phyloP scores from a whole-genome alignment of 2,113 vertebrate species.

The Panurus biarmicus region DNA sequence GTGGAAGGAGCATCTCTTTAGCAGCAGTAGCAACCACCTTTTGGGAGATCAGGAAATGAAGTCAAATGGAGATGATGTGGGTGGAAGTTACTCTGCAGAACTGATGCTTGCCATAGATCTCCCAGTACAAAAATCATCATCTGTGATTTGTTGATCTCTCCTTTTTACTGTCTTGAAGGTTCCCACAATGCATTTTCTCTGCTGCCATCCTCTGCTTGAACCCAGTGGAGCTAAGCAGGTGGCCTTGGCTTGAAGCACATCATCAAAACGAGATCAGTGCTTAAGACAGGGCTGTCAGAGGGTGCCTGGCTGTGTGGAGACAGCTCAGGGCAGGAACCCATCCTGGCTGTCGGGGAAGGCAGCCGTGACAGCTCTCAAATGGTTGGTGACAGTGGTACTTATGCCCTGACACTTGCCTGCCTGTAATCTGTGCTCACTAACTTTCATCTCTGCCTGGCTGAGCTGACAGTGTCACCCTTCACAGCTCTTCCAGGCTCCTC shows the following conservation, averaged over 20 bases:
- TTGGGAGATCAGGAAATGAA: background rate
- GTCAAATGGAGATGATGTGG: background rate
- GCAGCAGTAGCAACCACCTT: background rate
- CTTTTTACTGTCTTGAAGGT: background rate
- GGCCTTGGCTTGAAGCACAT: background rate
- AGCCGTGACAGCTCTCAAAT: background rate
- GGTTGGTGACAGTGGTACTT: background rate
- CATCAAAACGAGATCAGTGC: background rate
- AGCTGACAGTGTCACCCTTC: background rate
- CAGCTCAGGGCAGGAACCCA: slow-evolving; percentile 56
- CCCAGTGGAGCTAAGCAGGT: background rate
- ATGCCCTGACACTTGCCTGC: background rate
- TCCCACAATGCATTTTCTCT: background rate
- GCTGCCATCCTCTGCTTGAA: background rate
- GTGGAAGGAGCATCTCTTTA: background rate
- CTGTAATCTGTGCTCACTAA: slow-evolving; percentile 19
- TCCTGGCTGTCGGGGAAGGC: background rate
- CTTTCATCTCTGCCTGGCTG: background rate
- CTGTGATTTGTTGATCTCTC: background rate
- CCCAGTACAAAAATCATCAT: background rate
- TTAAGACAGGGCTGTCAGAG: background rate
- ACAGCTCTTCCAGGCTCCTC: background rate
- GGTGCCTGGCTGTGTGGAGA: background rate
- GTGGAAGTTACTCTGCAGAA: background rate
- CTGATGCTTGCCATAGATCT: background rate